Base-by-base conservation (phyloP, 2,113 vertebrate species). In the Equus przewalskii region DNA sequence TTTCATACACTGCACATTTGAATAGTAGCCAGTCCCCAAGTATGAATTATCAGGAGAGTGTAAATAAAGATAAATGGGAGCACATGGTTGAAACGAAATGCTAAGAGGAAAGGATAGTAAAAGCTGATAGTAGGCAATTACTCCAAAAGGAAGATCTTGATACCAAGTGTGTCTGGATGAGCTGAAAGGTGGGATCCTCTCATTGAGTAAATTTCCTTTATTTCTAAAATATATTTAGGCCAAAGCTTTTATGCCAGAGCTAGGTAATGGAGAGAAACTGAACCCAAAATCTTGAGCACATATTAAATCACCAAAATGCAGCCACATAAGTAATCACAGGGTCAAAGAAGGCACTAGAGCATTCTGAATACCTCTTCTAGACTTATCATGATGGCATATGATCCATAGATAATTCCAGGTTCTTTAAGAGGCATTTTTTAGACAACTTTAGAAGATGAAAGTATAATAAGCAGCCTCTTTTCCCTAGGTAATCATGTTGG, bases 141-240 rank as follows among this genome's bases (percentile, higher is more conserved):
- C 3, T 54, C 36, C 26, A 70, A 96, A 95, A 79, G 7, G 11
- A 92, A 93, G 5, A 54, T 88, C 5, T 76, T 88, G 14, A 70
- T 70, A 67, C 15, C 11, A 26, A 85, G 4, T 84, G 24, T 65
- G 11, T 72, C 30, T 85, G 9, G 6, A 76, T 76, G 41, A 86
- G 3, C 12, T 81, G 15, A 83, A 19, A 83, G 11, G 18, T 18
- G 51, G 18, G 3, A 3, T 75, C 15, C 15, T 70, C 49, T 89
- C n/a, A 79, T 24, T 86, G 46, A 56, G 19, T 54, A 78, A 56
- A n/a, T 97, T 81, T 94, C 22, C 60, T 88, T 16, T 96, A 58
- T 89, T 87, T 94, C 49, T 85, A 84, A 89, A 54, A 67, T 60
- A 82, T 75, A 78, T 93, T 87, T 33, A 67, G 7, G 6, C 12